phyloP scores from a whole-genome alignment of 2,888 invertebrate genomes.

The Zaprionus obscuricornis region DNA sequence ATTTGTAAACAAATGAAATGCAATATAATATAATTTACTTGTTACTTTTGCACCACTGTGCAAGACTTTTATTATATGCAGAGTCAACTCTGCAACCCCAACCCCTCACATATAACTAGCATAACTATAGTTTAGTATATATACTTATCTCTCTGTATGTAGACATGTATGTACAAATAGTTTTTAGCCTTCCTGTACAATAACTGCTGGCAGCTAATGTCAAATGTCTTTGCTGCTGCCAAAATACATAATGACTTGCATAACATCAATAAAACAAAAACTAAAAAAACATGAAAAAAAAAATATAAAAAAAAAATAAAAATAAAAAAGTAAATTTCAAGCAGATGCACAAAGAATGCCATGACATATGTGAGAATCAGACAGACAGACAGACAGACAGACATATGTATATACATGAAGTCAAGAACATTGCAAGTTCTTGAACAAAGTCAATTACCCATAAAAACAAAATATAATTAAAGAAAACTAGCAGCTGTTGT shows the following conservation, averaged over 20 bases:
- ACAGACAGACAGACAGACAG: too few species aligned
- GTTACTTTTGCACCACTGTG: constrained; percentile 32
- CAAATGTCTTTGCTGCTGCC: constrained; percentile 43
- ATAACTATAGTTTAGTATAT: too few species aligned
- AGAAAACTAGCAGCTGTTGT: not conserved
- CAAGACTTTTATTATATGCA: constrained; percentile 3
- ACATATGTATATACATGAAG: too few species aligned
- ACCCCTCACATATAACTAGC: too few species aligned
- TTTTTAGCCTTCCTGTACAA: constrained; percentile 40
- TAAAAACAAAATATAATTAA: constrained; percentile 41
- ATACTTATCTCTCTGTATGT: too few species aligned
- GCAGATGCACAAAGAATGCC: constrained; percentile 45
- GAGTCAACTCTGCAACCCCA: constrained; percentile 42
- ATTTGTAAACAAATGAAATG: too few species aligned
- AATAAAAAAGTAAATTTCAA: not conserved
- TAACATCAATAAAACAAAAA: constrained; percentile 10
- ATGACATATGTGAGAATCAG: too few species aligned
- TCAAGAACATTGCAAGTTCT: constrained; percentile 57
- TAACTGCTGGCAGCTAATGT: constrained; percentile 24
- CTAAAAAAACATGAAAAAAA: constrained; percentile 5
- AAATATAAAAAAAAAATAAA: not conserved
- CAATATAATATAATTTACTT: too few species aligned
- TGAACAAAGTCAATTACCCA: constrained; percentile 53
- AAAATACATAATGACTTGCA: constrained; percentile 51
- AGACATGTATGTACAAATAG: too few species aligned